A percentile compares a stretch with the other conserved stretches of the same genome.
phyloP scores from a whole-genome alignment of 2,113 vertebrate species.

The Strix uralensis region DNA sequence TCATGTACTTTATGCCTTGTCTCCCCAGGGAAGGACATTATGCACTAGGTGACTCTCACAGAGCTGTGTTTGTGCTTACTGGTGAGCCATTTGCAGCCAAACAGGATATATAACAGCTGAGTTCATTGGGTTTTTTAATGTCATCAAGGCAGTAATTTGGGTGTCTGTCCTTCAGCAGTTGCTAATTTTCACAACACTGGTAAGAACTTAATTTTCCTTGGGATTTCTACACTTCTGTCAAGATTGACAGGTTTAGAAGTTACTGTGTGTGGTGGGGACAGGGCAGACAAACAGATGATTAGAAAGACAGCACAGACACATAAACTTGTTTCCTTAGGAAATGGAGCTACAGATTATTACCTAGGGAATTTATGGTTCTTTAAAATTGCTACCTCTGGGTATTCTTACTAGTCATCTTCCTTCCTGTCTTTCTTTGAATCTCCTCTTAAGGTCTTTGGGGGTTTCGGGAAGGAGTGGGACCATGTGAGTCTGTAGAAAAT shows the following conservation, averaged over 20 bases:
- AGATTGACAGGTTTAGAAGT: not conserved
- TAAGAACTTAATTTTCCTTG: not conserved
- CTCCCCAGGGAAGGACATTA: not conserved
- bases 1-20: not conserved
- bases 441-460: not conserved
- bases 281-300: conserved; percentile 20
- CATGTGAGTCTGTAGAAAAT: not conserved
- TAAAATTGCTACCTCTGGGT: conserved; percentile 25
- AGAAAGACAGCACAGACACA: conserved; percentile 45
- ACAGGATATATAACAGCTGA: not conserved
- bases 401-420: conserved; percentile 22
- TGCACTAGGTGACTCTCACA: not conserved
- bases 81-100: not conserved
- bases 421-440: conserved; percentile 31
- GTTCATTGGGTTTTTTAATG: not conserved
- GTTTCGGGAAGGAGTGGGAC: not conserved
- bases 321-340: conserved; percentile 50
- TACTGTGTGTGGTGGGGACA: not conserved
- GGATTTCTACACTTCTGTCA: not conserved
- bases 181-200: not conserved
- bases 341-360: not conserved
- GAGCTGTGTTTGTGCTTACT: not conserved
- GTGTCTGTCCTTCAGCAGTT: not conserved
- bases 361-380: not conserved
- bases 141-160: not conserved